Evolutionary conservation across 2,113 vertebrate species (phyloP).

Genomic region (Setophaga petechia): DNA sequence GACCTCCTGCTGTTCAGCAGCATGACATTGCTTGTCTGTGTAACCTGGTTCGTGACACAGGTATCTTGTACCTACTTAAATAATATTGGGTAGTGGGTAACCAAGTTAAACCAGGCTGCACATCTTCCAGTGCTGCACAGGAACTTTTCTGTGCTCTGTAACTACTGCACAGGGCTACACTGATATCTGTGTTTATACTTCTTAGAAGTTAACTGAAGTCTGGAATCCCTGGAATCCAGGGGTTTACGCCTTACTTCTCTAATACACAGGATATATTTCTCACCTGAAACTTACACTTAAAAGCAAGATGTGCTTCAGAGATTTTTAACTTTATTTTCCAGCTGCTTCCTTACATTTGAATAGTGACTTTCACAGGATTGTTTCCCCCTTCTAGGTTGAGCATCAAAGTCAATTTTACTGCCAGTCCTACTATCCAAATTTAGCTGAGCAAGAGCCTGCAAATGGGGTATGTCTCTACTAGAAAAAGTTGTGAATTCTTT

Average conservation of each 20-base stretch:
- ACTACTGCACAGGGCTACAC: not conserved
- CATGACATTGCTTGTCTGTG: not conserved
- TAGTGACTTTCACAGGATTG: fast-evolving
- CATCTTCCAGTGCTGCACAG: not conserved
- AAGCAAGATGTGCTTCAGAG: not conserved
- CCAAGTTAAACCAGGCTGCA: not conserved
- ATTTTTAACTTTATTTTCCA: not conserved
- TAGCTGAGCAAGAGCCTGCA: not conserved
- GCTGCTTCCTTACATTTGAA: not conserved
- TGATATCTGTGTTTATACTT: not conserved
- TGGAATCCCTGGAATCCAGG: not conserved
- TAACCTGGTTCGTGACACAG: not conserved
- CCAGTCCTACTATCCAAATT: not conserved
- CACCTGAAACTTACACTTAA: not conserved
- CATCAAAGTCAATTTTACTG: not conserved
- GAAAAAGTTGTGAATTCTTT: not conserved
- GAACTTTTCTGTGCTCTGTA: not conserved
- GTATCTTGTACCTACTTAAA: too few relatives aligned
- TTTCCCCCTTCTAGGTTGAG: not conserved
- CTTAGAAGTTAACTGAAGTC: not conserved
- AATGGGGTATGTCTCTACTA: not conserved
- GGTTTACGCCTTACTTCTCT: not conserved
- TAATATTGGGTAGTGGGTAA: not conserved
- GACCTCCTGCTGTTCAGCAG: not conserved
- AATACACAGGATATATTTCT: not conserved